phyloP scores from a whole-genome alignment of 2,797 vertebrate genomes.

The Podarcis lilfordi region DNA sequence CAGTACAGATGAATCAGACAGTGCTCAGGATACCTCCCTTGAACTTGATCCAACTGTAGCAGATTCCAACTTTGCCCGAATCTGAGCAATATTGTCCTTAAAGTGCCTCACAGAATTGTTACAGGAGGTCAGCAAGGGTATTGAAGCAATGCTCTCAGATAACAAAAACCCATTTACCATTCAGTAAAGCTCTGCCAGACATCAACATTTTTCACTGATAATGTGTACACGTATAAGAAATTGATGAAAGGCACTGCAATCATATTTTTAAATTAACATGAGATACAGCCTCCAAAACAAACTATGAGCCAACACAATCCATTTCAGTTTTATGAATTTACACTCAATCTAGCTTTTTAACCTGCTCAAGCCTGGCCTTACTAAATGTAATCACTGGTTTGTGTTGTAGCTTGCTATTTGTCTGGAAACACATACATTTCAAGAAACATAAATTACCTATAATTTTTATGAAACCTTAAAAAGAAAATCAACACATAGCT shows the following conservation, averaged over 20 bases:
- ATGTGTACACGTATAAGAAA: neutral
- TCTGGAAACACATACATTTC: neutral
- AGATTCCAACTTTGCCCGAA: no score
- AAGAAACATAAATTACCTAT: neutral
- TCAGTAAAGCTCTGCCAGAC: no score
- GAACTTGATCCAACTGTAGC: no score
- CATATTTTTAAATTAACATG: constrained; percentile 18
- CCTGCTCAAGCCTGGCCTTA: neutral
- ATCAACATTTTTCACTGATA: constrained; percentile 1
- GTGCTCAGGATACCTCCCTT: no score
- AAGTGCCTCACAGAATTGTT: no score
- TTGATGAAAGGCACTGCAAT: constrained; percentile 17
- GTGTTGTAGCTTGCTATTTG: accelerated
- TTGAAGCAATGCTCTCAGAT: neutral
- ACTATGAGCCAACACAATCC: neutral
- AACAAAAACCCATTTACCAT: neutral
- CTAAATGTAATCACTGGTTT: neutral
- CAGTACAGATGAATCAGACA: no score
- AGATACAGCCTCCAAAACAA: constrained; percentile 5
- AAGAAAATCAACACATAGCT: neutral
- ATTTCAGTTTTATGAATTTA: neutral
- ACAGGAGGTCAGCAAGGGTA: no score
- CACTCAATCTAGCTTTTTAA: neutral
- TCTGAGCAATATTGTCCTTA: no score
- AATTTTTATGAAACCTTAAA: neutral